Base-by-base conservation (phyloP, 2,888 invertebrate genomes). In the Ischnus inquisitorius region DNA sequence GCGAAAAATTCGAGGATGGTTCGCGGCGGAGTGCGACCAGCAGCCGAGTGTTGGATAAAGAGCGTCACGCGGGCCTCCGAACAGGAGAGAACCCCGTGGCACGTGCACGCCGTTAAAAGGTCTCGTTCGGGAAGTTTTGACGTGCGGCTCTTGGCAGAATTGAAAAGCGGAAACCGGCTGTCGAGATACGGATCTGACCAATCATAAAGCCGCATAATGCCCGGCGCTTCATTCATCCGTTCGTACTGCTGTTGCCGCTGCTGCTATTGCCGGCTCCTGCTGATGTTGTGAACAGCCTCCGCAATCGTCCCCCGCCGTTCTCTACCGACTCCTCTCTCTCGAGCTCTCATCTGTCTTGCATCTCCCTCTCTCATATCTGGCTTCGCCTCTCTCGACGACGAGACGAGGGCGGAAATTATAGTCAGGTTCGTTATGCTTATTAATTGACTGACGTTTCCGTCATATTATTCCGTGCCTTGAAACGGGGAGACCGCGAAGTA, bases 391-490 rank as follows among this genome's bases (percentile, higher is more conserved):
- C 64, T 77, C 84, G 69, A 77, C 67, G 64, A 69, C 57, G 67
- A 39, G 69, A 91, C 91, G 91, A 92, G 91, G 89, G 89, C 92
- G 92, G 92, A 93, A 93, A 93, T 93, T 92, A 86, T 85, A 93
- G 93, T 93, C 92, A 93, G 93, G 91, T 93, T 92, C 90, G 92
- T 92, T 93, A 91, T 93, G 93, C 91, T 93, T 93, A 93, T 93
- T 93, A 93, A 93, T 93, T 93, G 93, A 93, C 92, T 93, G 93
- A 92, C 93, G 88, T 93, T 93, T 93, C 93, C 93, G 93, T 93
- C 93, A 93, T 93, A 93, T 93, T 92, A 92, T 87, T 86, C 34
- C 34, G 84, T 85, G 79, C 65, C 78, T 82, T 82, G 85, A 86
- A 87, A 79, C 82, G 85, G 80, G 80, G 82, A 83, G 82, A 84